Conservation (phyloP, 2,797 vertebrate genomes). For the Cuniculus paca region DNA sequence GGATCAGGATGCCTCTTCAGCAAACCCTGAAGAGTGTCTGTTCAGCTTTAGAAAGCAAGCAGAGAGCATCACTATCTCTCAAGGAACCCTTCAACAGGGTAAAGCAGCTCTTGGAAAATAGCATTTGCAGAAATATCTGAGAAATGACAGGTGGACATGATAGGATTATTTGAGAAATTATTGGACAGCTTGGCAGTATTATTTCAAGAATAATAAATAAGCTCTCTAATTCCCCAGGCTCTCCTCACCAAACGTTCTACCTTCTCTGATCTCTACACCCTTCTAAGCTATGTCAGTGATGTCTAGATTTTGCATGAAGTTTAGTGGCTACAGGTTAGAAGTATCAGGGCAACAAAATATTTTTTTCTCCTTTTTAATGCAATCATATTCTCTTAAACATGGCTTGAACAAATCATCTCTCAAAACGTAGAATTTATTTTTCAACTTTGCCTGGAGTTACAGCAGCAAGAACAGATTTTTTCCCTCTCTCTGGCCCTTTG, state of each 20-base stretch:
- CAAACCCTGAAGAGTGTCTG: constrained; percentile 75
- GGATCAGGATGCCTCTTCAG: constrained; percentile 11
- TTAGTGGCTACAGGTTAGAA: constrained; percentile 82
- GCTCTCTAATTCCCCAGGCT: constrained; percentile 74
- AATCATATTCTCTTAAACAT: constrained; percentile 89
- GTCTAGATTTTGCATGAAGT: constrained; percentile 80
- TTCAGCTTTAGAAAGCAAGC: background rate
- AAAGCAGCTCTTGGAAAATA: constrained; percentile 80
- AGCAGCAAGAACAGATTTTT: constrained; percentile 92
- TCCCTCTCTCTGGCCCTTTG: constrained; percentile 90
- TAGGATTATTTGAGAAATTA: constrained; percentile 86
- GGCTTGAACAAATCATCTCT: constrained; percentile 92
- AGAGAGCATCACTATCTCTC: background rate
- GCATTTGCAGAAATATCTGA: constrained; percentile 80
- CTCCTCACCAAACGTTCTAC: background rate
- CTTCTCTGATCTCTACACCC: background rate
- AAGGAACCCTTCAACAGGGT: constrained; percentile 73
- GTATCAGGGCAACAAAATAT: constrained; percentile 85
- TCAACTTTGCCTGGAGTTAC: constrained; percentile 95
- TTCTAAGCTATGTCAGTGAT: constrained; percentile 2
- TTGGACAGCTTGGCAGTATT: constrained; percentile 79
- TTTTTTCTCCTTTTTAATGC: constrained; percentile 80
- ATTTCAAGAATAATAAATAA: constrained; percentile 86
- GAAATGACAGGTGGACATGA: constrained; percentile 85
- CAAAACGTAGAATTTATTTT: constrained; percentile 92